phyloP scores from a whole-genome alignment of 2,797 vertebrate species.

The Liparis tanakae region DNA sequence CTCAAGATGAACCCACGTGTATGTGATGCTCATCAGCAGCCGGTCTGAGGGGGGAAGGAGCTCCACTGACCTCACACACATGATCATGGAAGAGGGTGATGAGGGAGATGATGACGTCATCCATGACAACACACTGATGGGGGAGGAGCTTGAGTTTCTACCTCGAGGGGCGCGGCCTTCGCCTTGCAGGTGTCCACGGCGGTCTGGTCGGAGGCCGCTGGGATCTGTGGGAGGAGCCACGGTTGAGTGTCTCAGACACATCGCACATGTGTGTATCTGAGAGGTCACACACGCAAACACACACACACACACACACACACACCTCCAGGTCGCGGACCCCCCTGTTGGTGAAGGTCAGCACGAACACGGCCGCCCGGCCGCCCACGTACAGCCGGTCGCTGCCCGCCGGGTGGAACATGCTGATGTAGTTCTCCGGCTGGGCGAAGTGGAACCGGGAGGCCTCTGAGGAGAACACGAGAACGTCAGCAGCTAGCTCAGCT shows the following conservation, averaged over 20 bases:
- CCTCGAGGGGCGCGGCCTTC: conserved; percentile 73
- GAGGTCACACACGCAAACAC: too few relatives aligned
- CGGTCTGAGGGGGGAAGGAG: too few relatives aligned
- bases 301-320: conserved; percentile 30
- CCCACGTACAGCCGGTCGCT: conserved; percentile 83
- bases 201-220: conserved; percentile 78
- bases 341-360: conserved; percentile 79
- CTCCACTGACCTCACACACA: conserved; percentile 14
- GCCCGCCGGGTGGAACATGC: conserved; percentile 83
- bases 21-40: too few relatives aligned
- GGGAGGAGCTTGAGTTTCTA: conserved; percentile 58
- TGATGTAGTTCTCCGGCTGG: conserved; percentile 82
- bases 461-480: conserved; percentile 63
- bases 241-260: too few relatives aligned
- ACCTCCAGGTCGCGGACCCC: conserved; percentile 76
- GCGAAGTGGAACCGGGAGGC: conserved; percentile 81
- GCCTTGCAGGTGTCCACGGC: conserved; percentile 80
- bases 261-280: too few relatives aligned
- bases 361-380: conserved; percentile 78
- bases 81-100: conserved; percentile 30
- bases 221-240: conserved; percentile 76
- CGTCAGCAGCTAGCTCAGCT: too few relatives aligned
- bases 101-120: conserved; percentile 6
- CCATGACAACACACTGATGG: conserved; percentile 21
- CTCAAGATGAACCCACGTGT: too few relatives aligned